These are phyloP conservation scores for Eremophila alpestris DNA, from an alignment of 2,797 vertebrate genomes.

Conservation along the genomic window DNA sequence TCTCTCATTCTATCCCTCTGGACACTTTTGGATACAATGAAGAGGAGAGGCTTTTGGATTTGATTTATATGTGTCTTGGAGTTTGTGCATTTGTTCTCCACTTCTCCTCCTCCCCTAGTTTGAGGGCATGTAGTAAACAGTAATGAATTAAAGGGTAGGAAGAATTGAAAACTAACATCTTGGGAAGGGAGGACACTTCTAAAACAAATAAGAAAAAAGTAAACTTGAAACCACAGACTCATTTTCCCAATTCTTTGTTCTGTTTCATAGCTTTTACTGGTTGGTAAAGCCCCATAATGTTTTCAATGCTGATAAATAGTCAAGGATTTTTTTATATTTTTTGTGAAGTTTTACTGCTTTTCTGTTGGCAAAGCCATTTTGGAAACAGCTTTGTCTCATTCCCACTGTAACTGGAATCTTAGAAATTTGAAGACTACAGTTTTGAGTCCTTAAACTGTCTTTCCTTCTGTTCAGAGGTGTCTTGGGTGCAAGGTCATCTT, in stretches of 20 bases:
- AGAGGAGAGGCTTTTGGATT: background rate
- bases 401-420: background rate
- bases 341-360: background rate
- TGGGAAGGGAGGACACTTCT: background rate
- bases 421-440: background rate
- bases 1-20: background rate
- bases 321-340: background rate
- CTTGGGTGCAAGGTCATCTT: background rate
- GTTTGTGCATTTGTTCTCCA: conserved; percentile 4
- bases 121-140: background rate
- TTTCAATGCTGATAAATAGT: conserved; percentile 26
- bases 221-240: conserved; percentile 18
- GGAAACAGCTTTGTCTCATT: background rate
- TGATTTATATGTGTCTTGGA: background rate
- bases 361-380: conserved; percentile 30
- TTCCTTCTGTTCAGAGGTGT: background rate
- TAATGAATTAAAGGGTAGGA: conserved; percentile 4
- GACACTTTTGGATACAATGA: background rate
- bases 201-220: conserved; percentile 12
- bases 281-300: background rate
- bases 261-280: background rate
- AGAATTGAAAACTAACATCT: background rate
- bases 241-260: background rate
- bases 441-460: background rate
- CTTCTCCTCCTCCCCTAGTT: background rate